Conservation (phyloP, 2,888 invertebrate genomes). For the Diarsia dahlii region DNA sequence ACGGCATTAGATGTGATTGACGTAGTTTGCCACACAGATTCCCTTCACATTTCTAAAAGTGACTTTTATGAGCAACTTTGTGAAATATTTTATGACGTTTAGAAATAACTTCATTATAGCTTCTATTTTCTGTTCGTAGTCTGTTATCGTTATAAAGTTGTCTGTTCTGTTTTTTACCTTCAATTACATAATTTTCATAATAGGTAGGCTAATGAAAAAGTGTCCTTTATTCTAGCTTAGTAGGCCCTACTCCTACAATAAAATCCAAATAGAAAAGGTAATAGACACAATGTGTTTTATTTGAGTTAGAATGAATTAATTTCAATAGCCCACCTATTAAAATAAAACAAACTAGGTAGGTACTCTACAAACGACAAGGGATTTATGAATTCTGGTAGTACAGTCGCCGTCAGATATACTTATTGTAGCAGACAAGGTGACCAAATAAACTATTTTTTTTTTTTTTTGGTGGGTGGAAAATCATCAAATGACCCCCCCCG, state of each 20-base stretch:
- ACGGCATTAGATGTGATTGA: conserved; percentile 66
- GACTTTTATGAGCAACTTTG: conserved; percentile 71
- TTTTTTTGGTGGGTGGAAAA: too few species aligned
- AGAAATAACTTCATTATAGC: conserved; percentile 68
- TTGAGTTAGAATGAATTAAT: too few species aligned
- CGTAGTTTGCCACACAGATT: conserved; percentile 72
- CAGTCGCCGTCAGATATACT: too few species aligned
- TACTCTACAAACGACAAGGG: background rate
- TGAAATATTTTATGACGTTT: conserved; percentile 72
- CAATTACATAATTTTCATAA: background rate
- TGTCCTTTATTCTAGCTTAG: background rate
- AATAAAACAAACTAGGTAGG: background rate
- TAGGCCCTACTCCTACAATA: background rate
- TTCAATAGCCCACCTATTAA: too few species aligned
- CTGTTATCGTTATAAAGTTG: conserved; percentile 30
- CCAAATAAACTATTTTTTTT: too few species aligned
- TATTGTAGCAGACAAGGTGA: too few species aligned
- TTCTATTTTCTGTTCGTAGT: conserved; percentile 50
- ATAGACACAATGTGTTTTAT: too few species aligned
- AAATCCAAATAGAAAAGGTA: background rate
- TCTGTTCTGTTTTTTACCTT: background rate
- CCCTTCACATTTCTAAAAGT: conserved; percentile 72
- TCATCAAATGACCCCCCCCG: too few species aligned
- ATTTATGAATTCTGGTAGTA: conserved; percentile 1
- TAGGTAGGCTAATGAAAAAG: background rate